phyloP scores from a whole-genome alignment of 2,888 invertebrate genomes.

The Antheraea yamamai region DNA sequence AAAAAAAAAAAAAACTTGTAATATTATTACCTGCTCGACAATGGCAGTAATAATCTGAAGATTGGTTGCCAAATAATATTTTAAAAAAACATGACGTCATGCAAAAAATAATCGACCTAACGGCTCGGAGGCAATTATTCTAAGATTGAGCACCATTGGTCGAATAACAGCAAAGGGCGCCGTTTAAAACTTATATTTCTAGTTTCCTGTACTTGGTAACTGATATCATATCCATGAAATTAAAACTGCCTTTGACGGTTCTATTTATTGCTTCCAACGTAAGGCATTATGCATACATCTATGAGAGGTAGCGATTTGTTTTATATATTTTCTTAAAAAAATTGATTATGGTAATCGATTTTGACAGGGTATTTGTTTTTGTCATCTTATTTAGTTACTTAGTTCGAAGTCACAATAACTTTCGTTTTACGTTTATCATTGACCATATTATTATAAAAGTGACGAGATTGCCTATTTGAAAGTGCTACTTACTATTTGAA shows the following conservation, averaged over 20 bases:
- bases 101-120: not conserved
- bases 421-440: too few species aligned
- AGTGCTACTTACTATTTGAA: too few species aligned
- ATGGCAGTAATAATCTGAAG: too few species aligned
- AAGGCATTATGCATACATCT: not conserved
- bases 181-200: slow-evolving; percentile 6
- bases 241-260: slow-evolving; percentile 10
- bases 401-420: too few species aligned
- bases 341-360: not conserved
- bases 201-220: slow-evolving; percentile 1
- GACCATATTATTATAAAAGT: too few species aligned
- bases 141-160: slow-evolving; percentile 1
- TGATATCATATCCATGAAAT: slow-evolving; percentile 12
- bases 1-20: too few species aligned
- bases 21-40: too few species aligned
- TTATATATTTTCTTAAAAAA: not conserved
- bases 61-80: too few species aligned
- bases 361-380: too few species aligned
- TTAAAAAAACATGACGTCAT: not conserved
- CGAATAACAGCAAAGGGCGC: not conserved
- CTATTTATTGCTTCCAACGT: not conserved
- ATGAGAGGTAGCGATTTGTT: not conserved
- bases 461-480: too few species aligned
- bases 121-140: not conserved
- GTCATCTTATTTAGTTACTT: too few species aligned